These are phyloP conservation scores for Nematostella vectensis DNA, from an alignment of 92 coral and sea anemone genomes.

Conservation along the genomic window DNA sequence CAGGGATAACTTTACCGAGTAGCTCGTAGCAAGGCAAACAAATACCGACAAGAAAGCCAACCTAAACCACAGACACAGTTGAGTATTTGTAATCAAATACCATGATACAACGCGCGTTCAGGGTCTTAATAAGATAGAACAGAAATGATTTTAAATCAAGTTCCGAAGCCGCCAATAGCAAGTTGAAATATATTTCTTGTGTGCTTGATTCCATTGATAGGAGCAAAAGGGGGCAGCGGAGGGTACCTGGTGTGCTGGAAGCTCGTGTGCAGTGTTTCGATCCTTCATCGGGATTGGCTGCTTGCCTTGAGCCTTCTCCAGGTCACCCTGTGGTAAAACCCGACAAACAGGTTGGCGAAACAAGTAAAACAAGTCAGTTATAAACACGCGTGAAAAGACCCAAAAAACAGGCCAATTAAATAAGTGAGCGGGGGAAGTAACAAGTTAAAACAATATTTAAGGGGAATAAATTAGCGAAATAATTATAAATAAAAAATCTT, in stretches of 20 bases:
- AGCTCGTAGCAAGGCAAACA: slow-evolving; percentile 97
- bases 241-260: slow-evolving; percentile 99
- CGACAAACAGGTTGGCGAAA: background rate
- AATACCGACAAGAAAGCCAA: slow-evolving; percentile 93
- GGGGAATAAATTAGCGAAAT: background rate
- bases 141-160: background rate
- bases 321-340: slow-evolving; percentile 60
- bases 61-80: slow-evolving; percentile 50
- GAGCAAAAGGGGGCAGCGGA: too few species aligned
- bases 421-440: too few species aligned
- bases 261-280: slow-evolving; percentile 86
- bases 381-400: too few species aligned
- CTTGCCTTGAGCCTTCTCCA: slow-evolving; percentile 89
- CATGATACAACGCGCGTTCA: background rate
- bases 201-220: too few species aligned
- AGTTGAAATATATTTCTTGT: too few species aligned
- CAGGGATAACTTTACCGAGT: slow-evolving; percentile 65
- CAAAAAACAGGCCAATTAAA: too few species aligned
- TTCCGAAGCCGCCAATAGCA: too few species aligned
- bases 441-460: background rate
- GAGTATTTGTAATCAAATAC: too few species aligned
- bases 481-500: too few species aligned
- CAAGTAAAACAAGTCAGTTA: too few species aligned
- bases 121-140: too few species aligned
- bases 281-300: slow-evolving; percentile 99